Percentiles rank a stretch among this genome's conserved stretches.
Conservation (phyloP, 2,888 invertebrate species). For the Parnassius glacialis region DNA sequence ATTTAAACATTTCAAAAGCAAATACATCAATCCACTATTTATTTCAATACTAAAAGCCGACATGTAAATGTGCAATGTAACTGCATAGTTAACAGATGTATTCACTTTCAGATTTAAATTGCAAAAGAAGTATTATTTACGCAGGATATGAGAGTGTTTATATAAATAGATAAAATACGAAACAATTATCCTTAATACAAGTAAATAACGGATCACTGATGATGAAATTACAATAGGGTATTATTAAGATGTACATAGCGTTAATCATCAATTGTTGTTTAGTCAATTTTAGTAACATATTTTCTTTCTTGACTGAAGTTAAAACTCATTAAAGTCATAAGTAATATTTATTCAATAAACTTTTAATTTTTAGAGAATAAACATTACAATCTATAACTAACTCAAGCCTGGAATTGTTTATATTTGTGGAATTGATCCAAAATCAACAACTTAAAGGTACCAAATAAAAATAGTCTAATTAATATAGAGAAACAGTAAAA, state of each 20-base stretch:
- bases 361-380: too few species aligned
- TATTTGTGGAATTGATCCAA: conserved; percentile 68
- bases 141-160: not conserved
- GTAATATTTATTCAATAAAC: too few species aligned
- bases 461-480: conserved; percentile 53
- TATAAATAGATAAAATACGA: not conserved
- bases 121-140: not conserved
- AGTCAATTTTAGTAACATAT: not conserved
- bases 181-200: conserved; percentile 48
- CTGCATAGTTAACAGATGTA: not conserved
- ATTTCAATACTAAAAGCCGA: not conserved
- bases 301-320: not conserved
- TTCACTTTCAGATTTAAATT: conserved; percentile 1
- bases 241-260: conserved; percentile 66
- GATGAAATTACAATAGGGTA: conserved; percentile 49
- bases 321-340: not conserved
- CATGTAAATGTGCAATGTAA: too few species aligned
- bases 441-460: conserved; percentile 65
- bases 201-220: conserved; percentile 71
- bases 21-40: not conserved
- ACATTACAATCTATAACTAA: not conserved
- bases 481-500: conserved; percentile 27
- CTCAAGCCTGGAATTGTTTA: conserved; percentile 63
- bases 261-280: conserved; percentile 59
- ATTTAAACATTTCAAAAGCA: not conserved